Evolutionary conservation across 2,888 invertebrate genomes (phyloP).

Genomic region (Opisthograptis luteolata): DNA sequence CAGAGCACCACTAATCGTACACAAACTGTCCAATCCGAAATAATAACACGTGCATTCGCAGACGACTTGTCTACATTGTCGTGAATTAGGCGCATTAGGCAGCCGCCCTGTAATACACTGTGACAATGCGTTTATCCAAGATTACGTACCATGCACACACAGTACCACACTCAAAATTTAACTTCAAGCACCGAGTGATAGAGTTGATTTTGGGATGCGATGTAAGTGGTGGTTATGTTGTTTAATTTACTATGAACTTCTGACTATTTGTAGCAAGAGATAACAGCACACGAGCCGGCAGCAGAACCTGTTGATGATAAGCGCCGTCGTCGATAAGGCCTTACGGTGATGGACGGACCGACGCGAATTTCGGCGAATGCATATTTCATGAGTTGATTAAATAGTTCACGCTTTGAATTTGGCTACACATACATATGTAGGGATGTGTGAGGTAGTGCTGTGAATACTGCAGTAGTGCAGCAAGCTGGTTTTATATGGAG

Average conservation of each 20-base stretch:
- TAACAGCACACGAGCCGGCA: constrained; percentile 79
- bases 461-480: constrained; percentile 51
- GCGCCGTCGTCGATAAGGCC: constrained; percentile 80
- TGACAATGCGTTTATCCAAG: constrained; percentile 76
- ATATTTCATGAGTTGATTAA: constrained; percentile 84
- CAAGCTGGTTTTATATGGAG: constrained; percentile 28
- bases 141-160: constrained; percentile 57
- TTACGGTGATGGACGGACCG: constrained; percentile 75
- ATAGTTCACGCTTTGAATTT: constrained; percentile 80
- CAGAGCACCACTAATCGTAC: constrained; percentile 23
- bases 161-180: constrained; percentile 27
- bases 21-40: constrained; percentile 55
- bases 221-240: constrained; percentile 41
- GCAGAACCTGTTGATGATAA: constrained; percentile 83
- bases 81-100: constrained; percentile 80
- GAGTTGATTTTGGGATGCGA: constrained; percentile 38
- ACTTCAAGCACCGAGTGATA: constrained; percentile 32
- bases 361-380: constrained; percentile 80
- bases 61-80: constrained; percentile 74
- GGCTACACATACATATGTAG: constrained; percentile 55
- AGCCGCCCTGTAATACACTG: constrained; percentile 74
- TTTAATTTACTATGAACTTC: constrained; percentile 44
- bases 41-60: constrained; percentile 57
- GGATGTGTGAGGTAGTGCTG: constrained; percentile 43
- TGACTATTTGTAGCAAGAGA: constrained; percentile 82